Percentiles rank a stretch among this genome's conserved stretches.
Evolutionary conservation across 2,797 vertebrate species (phyloP).

Genomic region (Hydrocynus forskahlii): DNA sequence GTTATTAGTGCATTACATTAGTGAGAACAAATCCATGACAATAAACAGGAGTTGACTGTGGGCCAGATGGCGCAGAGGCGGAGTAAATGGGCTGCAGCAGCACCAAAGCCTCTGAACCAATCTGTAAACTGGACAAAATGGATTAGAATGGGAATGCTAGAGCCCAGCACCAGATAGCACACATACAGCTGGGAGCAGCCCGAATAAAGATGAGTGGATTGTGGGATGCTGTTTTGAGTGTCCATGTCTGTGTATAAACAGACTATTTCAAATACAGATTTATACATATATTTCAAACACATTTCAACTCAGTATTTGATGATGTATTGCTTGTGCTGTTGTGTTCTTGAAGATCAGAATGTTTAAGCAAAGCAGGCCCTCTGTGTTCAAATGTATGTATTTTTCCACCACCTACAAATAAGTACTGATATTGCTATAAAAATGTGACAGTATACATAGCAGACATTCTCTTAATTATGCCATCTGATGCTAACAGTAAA

Average conservation of each 20-base stretch:
- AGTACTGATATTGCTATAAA: too few relatives aligned
- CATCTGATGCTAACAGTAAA: too few relatives aligned
- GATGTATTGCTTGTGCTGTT: too few relatives aligned
- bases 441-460: too few relatives aligned
- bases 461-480: too few relatives aligned
- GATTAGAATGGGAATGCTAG: neutral
- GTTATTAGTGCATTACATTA: constrained; percentile 53
- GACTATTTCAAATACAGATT: too few relatives aligned
- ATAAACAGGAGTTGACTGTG: constrained; percentile 37
- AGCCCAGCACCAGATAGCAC: neutral
- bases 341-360: too few relatives aligned
- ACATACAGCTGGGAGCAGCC: neutral
- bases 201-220: neutral
- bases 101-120: neutral
- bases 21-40: constrained; percentile 41
- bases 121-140: neutral
- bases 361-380: too few relatives aligned
- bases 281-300: too few relatives aligned
- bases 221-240: neutral
- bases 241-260: neutral
- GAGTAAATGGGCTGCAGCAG: neutral
- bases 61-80: constrained; percentile 38
- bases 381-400: too few relatives aligned
- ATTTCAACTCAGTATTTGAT: too few relatives aligned
- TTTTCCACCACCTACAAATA: too few relatives aligned